phyloP scores from a whole-genome alignment of 2,888 invertebrate species.

The Eupithecia pulchellata region DNA sequence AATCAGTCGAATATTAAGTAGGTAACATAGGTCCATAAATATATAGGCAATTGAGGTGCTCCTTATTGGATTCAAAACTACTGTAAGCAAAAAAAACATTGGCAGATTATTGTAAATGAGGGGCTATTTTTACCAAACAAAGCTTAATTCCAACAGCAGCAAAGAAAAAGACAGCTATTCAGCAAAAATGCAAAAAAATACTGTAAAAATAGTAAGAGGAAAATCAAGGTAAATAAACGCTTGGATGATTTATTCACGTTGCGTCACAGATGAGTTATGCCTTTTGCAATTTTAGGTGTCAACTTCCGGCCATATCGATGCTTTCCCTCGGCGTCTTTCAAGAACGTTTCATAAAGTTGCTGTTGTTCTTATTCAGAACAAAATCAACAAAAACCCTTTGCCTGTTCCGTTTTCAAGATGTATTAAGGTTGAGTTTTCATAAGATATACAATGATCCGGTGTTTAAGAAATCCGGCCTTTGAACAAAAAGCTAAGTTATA shows the following conservation, averaged over 20 bases:
- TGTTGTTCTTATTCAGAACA: constrained; percentile 6
- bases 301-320: constrained; percentile 50
- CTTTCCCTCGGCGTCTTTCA: constrained; percentile 4
- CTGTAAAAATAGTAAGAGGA: constrained; percentile 24
- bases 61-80: background rate
- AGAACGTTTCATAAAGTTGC: background rate
- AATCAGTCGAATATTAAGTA: background rate
- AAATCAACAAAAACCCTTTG: constrained; percentile 2
- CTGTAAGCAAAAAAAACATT: background rate
- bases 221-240: constrained; percentile 57
- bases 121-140: background rate
- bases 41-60: background rate
- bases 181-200: background rate
- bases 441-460: background rate
- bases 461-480: background rate
- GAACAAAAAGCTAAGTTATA: background rate
- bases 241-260: constrained; percentile 56
- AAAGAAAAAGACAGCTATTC: background rate
- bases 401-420: constrained; percentile 4
- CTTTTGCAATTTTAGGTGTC: constrained; percentile 59
- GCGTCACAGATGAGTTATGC: constrained; percentile 68
- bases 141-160: background rate
- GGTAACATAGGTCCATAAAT: background rate
- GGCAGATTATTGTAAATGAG: background rate
- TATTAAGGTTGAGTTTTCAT: background rate